phyloP scores from a whole-genome alignment of 1,140 invertebrate species.

The Drosophila rufa region DNA sequence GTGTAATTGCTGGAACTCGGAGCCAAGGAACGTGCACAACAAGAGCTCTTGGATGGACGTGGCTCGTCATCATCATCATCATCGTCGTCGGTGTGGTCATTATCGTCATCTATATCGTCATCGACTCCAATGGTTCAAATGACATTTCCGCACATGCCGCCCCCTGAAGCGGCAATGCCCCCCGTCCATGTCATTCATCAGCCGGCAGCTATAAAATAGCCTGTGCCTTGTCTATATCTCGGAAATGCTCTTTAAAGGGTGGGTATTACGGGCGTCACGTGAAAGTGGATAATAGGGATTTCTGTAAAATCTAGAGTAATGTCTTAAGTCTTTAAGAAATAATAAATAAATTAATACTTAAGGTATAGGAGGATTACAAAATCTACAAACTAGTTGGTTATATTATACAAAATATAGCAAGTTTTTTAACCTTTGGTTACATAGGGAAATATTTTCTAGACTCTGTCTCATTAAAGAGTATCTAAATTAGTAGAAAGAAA shows the following conservation, averaged over 20 bases:
- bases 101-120: constrained; percentile 47
- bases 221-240: constrained; percentile 47
- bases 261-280: background rate
- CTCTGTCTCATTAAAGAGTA: background rate
- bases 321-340: too few relatives aligned
- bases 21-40: constrained; percentile 69
- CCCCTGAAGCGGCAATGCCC: background rate
- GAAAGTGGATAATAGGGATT: too few relatives aligned
- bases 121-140: constrained; percentile 53
- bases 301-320: too few relatives aligned
- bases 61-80: constrained; percentile 59
- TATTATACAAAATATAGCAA: background rate
- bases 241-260: constrained; percentile 9
- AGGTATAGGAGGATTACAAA: background rate
- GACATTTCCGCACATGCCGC: constrained; percentile 52
- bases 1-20: constrained; percentile 35
- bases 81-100: constrained; percentile 9
- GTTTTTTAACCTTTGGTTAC: background rate
- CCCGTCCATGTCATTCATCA: constrained; percentile 38
- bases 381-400: background rate
- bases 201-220: constrained; percentile 55
- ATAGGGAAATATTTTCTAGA: background rate
- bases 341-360: background rate
- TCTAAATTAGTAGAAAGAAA: background rate
- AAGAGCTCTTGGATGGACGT: constrained; percentile 54